Evolutionary conservation across 2,888 invertebrate genomes (phyloP).

Genomic region (Cryptus armator): DNA sequence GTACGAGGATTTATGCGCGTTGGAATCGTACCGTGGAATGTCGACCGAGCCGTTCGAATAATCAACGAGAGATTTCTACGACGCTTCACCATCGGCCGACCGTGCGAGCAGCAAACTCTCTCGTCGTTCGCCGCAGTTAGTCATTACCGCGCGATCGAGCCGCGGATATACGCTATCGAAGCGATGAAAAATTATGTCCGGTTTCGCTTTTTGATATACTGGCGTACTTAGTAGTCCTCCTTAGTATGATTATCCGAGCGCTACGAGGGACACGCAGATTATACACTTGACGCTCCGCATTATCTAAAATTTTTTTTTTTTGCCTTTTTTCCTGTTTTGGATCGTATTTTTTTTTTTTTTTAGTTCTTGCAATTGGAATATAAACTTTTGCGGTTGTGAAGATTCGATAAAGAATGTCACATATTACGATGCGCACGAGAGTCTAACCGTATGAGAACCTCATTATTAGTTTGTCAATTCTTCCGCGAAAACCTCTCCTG

Average conservation of each 20-base stretch:
- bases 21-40: slow-evolving; percentile 69
- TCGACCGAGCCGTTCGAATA: slow-evolving; percentile 69
- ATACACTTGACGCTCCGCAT: slow-evolving; percentile 46
- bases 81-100: slow-evolving; percentile 24
- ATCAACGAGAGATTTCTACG: slow-evolving; percentile 70
- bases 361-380: not conserved
- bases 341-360: not conserved
- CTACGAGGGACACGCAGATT: slow-evolving; percentile 46
- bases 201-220: slow-evolving; percentile 68
- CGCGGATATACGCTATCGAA: slow-evolving; percentile 67
- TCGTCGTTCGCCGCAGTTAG: slow-evolving; percentile 61
- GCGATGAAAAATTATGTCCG: slow-evolving; percentile 70
- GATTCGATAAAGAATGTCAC: slow-evolving; percentile 42
- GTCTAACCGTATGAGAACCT: slow-evolving; percentile 52
- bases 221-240: slow-evolving; percentile 65
- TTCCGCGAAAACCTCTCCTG: not conserved
- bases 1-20: slow-evolving; percentile 67
- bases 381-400: not conserved
- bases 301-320: not conserved
- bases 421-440: slow-evolving; percentile 57
- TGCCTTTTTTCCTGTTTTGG: not conserved
- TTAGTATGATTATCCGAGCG: slow-evolving; percentile 62
- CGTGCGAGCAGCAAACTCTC: slow-evolving; percentile 52
- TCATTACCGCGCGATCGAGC: slow-evolving; percentile 69
- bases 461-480: slow-evolving; percentile 52